A percentile compares a stretch with the other conserved stretches of the same genome.
These are phyloP conservation scores for Lasioglossum oenotherae DNA, from an alignment of 2,888 invertebrate genomes.

Conservation along the genomic window DNA sequence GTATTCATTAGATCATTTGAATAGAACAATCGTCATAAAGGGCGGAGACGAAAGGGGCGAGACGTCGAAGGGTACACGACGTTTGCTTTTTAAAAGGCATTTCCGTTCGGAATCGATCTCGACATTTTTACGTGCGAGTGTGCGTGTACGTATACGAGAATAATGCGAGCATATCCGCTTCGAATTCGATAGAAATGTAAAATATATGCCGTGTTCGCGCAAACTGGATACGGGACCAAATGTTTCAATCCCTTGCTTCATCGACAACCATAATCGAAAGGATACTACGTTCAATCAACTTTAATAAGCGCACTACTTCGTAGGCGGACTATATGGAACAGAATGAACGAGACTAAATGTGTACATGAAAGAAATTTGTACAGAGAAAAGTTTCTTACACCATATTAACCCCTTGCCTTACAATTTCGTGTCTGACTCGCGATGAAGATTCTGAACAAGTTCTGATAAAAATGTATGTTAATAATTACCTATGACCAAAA, in stretches of 20 bases:
- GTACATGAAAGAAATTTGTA: too few species aligned
- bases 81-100: constrained; percentile 48
- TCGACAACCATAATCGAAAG: too few species aligned
- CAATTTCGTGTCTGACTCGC: too few species aligned
- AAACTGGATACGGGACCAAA: constrained; percentile 57
- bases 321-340: too few species aligned
- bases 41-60: constrained; percentile 8
- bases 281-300: too few species aligned
- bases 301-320: too few species aligned
- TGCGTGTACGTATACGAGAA: constrained; percentile 25
- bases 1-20: constrained; percentile 50
- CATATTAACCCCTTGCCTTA: too few species aligned
- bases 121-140: constrained; percentile 18
- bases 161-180: constrained; percentile 64
- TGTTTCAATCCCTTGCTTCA: constrained; percentile 55
- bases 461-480: too few species aligned
- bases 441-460: too few species aligned
- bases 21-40: constrained; percentile 36
- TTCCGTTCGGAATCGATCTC: constrained; percentile 28
- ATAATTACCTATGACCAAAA: too few species aligned
- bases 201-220: constrained; percentile 42
- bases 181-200: constrained; percentile 68
- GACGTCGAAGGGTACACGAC: constrained; percentile 15
- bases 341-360: too few species aligned
- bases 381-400: too few species aligned